phyloP scores from a whole-genome alignment of 2,113 vertebrate species.

The Gracilinanus agilis region DNA sequence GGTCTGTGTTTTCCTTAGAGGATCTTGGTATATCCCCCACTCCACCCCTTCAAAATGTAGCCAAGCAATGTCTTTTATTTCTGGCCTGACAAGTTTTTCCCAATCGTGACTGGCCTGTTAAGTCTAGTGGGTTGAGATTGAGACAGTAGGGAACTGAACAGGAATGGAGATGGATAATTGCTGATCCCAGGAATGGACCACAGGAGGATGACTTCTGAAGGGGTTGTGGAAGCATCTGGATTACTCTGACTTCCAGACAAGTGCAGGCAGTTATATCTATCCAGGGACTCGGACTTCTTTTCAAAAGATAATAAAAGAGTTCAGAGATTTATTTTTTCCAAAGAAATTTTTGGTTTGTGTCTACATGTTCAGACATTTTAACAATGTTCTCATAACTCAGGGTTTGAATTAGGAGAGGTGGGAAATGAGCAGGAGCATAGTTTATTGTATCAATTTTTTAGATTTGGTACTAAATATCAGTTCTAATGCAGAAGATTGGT shows the following conservation, averaged over 20 bases:
- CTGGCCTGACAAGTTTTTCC: background rate
- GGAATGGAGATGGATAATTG: background rate
- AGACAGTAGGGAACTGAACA: background rate
- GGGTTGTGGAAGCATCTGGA: background rate
- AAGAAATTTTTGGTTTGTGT: background rate
- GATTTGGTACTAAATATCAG: too few species aligned
- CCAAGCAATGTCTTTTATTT: background rate
- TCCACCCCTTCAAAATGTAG: too few species aligned
- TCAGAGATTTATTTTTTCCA: background rate
- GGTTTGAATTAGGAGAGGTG: background rate
- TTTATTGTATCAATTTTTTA: background rate
- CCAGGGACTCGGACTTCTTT: background rate
- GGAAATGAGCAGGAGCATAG: background rate
- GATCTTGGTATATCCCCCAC: background rate
- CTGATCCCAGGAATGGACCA: background rate
- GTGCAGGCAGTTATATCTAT: background rate
- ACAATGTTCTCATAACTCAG: background rate
- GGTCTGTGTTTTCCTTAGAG: slow-evolving; percentile 61
- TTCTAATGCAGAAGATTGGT: too few species aligned
- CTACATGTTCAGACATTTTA: background rate
- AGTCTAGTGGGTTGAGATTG: background rate
- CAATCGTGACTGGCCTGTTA: background rate
- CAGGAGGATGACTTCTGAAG: background rate
- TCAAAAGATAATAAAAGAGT: background rate
- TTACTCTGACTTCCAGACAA: background rate